Base-by-base conservation (phyloP, 2,113 vertebrate species). In the Chitala chitala region DNA sequence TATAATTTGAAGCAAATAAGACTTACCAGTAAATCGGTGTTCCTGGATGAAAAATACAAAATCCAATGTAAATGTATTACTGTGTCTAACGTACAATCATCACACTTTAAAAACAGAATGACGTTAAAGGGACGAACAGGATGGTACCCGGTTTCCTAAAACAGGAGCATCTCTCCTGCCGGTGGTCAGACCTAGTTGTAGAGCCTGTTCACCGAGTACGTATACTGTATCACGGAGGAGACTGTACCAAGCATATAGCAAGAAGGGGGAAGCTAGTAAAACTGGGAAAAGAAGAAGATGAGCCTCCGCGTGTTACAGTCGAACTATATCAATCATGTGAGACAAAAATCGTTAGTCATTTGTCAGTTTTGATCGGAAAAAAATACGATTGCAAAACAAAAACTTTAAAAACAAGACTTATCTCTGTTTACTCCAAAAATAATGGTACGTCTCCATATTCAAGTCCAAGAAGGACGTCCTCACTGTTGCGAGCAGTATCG, bases 1-100 rank as follows among this genome's bases (percentile, higher is more conserved):
- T 26, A 48, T n/a, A n/a, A n/a, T n/a, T n/a, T n/a, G 20, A 1
- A 22, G 24, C 22, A 36, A 61, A 56, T 0, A 53, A 48, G 58
- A 54, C 73, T 56, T 75, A 75, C 73, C 73, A 20, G 64, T 46
- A 68, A 69, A 58, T 55, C 73, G 40, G 17, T 26, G 64, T 40
- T 53, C 38, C 36, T 29, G 53, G 50, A 7, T 46, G 48, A 36
- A 26, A 38, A 17, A 20, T 24, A 36, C 44, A 63, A 66, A 66
- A 74, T 74, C 61, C 61, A 31, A 42, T 36, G 73, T n/a, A 26
- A 46, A 56, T 51, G 56, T 33, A 40, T 72, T 15, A n/a, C n/a
- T 59, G 13, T 33, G 29, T 31, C 50, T 69, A 56, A 24, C 53
- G 64, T 31, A 26, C 29, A 22, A 29, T 59, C 71, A 72, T 72